phyloP scores from a whole-genome alignment of 2,888 invertebrate genomes.

The Temnothorax ravouxi region DNA sequence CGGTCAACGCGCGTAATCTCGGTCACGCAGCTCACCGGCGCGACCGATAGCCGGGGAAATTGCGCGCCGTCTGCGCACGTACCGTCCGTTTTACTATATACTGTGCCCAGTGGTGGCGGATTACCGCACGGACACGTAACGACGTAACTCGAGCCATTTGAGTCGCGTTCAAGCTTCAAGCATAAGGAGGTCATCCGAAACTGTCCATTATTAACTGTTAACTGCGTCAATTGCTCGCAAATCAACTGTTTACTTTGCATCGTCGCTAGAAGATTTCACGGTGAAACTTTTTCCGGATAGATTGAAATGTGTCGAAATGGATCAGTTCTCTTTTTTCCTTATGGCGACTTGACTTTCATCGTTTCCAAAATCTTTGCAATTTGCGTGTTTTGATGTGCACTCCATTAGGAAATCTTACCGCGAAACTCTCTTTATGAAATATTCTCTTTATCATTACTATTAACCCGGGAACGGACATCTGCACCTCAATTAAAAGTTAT shows the following conservation, averaged over 20 bases:
- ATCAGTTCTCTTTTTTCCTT: neutral
- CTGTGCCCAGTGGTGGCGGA: neutral
- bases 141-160: conserved; percentile 29
- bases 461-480: too few relatives aligned
- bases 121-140: conserved; percentile 32
- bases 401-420: neutral
- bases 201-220: conserved; percentile 10
- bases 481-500: too few relatives aligned
- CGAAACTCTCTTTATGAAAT: neutral
- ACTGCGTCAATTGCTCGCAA: neutral
- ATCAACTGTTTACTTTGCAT: neutral
- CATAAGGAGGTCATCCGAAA: neutral
- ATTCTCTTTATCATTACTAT: neutral
- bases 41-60: conserved; percentile 17
- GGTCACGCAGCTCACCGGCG: conserved; percentile 50
- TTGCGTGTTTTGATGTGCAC: neutral
- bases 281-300: neutral
- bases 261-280: neutral
- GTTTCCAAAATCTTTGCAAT: neutral
- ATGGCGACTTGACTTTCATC: neutral
- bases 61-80: conserved; percentile 7
- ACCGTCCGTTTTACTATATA: neutral
- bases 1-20: conserved; percentile 45
- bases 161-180: neutral
- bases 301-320: neutral